Percentiles rank a stretch among this genome's conserved stretches.
Conservation (phyloP, 2,888 invertebrate species). For the Pandemis heparana region DNA sequence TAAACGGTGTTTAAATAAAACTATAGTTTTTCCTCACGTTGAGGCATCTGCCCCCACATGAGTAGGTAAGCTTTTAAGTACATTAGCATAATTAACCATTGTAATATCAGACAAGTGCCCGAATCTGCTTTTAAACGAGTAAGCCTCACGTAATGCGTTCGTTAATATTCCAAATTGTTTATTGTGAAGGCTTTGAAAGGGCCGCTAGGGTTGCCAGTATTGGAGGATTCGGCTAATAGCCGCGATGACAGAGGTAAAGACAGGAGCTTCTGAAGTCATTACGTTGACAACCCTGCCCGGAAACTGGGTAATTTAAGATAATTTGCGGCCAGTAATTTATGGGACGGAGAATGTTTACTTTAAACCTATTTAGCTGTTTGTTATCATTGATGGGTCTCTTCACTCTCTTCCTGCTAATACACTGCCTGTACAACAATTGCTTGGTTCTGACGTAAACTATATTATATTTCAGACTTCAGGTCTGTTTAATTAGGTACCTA, state of each 20-base stretch:
- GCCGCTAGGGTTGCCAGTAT: conserved; percentile 10
- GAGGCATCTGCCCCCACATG: too few species aligned
- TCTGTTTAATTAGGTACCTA: too few species aligned
- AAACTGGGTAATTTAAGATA: conserved; percentile 24
- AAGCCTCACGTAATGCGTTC: not conserved
- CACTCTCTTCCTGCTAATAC: too few species aligned
- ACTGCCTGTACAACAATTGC: too few species aligned
- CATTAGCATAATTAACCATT: not conserved
- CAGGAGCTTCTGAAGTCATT: conserved; percentile 32
- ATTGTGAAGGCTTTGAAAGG: not conserved
- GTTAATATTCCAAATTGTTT: conserved; percentile 13
- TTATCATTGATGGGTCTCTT: too few species aligned
- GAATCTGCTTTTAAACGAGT: conserved; percentile 3
- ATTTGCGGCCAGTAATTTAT: conserved; percentile 26
- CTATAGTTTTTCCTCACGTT: too few species aligned
- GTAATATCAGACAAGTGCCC: conserved; percentile 6
- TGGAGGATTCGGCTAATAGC: conserved; percentile 5
- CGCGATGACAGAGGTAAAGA: conserved; percentile 27
- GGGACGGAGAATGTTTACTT: not conserved
- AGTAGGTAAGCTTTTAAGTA: not conserved
- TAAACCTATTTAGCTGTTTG: too few species aligned
- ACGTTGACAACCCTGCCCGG: conserved; percentile 16
- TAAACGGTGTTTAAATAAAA: too few species aligned
- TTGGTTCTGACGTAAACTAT: too few species aligned
- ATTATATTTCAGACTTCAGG: too few species aligned